Conservation (phyloP, 1,140 invertebrate genomes). For the Zophobas morio region DNA sequence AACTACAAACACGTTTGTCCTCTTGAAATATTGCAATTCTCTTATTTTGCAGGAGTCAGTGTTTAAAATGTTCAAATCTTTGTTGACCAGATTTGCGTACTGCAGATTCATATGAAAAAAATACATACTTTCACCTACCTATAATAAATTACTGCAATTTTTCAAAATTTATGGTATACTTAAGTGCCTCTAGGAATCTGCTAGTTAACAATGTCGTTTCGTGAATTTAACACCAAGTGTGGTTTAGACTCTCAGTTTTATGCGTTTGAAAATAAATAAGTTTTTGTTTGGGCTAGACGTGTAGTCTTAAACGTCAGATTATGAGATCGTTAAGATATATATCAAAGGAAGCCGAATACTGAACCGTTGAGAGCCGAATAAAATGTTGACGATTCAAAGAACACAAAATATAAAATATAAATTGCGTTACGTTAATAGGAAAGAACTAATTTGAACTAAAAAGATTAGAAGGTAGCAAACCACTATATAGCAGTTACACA, state of each 20-base stretch:
- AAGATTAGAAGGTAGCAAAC: background rate
- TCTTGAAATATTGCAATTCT: no score
- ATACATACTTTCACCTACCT: background rate
- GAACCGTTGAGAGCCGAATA: constrained; percentile 18
- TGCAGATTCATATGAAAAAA: no score
- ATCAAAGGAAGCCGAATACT: constrained; percentile 27
- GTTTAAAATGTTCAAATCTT: no score
- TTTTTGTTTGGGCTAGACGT: constrained; percentile 33
- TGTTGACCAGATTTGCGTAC: no score
- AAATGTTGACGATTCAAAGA: constrained; percentile 34
- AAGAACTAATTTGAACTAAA: background rate
- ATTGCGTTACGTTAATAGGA: constrained; percentile 22
- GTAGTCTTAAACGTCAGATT: constrained; percentile 18
- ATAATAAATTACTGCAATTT: background rate
- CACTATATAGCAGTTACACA: no score
- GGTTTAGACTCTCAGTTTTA: constrained; percentile 26
- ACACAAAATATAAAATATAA: background rate
- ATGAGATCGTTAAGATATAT: constrained; percentile 31
- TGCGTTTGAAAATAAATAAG: constrained; percentile 33
- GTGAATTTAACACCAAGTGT: constrained; percentile 12
- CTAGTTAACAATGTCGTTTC: constrained; percentile 37
- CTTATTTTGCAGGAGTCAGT: no score
- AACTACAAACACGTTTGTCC: no score
- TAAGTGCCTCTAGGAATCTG: background rate
- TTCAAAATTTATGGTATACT: constrained; percentile 1